Percentiles rank a stretch among this genome's conserved stretches.
Conservation (phyloP, 2,113 vertebrate species). For the Fulica atra region DNA sequence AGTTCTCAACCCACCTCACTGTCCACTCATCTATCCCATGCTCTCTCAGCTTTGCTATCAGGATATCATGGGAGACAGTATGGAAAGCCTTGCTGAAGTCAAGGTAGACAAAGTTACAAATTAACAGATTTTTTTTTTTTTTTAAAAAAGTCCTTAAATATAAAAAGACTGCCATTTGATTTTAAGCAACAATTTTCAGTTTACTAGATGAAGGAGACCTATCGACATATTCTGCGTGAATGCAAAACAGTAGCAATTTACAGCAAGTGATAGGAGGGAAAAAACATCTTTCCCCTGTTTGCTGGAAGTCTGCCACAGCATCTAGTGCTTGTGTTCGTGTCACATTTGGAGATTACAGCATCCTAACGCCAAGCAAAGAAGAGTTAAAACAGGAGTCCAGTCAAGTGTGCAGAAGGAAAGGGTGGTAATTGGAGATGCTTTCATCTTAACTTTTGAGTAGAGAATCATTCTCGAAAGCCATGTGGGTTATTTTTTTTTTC, state of each 20-base stretch:
- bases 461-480: constrained; percentile 76
- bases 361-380: constrained; percentile 77
- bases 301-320: constrained; percentile 77
- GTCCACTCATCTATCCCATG: no score
- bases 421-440: constrained; percentile 77
- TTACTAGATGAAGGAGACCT: constrained; percentile 84
- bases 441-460: constrained; percentile 73
- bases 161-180: constrained; percentile 83
- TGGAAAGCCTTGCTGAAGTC: no score
- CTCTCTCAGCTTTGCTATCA: no score
- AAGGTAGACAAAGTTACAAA: no score
- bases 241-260: constrained; percentile 83
- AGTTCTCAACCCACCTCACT: no score
- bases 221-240: constrained; percentile 80
- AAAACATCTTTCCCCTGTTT: constrained; percentile 64
- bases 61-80: no score
- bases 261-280: constrained; percentile 74
- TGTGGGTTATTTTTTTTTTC: constrained; percentile 75
- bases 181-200: constrained; percentile 83
- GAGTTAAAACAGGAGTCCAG: constrained; percentile 65
- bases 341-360: constrained; percentile 72
- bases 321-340: constrained; percentile 74
- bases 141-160: constrained; percentile 63
- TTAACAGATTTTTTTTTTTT: constrained; percentile 54
- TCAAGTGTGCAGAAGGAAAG: constrained; percentile 63